A percentile compares a stretch with the other conserved stretches of the same genome.
Evolutionary conservation across 2,113 vertebrate species (phyloP).

Genomic region (Megalops atlanticus): DNA sequence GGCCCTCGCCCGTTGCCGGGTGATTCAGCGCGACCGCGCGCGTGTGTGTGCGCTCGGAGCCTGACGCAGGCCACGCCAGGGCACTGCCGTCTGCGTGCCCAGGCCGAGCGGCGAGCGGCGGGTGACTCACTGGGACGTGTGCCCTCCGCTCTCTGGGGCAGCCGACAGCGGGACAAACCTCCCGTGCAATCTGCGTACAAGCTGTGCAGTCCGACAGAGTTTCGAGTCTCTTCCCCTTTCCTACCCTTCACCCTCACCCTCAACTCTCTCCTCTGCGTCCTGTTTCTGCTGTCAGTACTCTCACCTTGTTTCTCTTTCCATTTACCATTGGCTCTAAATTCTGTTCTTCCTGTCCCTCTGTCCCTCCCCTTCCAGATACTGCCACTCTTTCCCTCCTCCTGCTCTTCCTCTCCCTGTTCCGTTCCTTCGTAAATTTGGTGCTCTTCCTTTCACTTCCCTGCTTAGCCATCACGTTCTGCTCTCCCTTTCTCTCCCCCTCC

Average conservation of each 20-base stretch:
- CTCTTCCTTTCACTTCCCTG: constrained; percentile 27
- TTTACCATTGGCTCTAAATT: background rate
- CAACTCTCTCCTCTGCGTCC: background rate
- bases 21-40: too few species aligned
- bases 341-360: constrained; percentile 10
- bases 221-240: too few species aligned
- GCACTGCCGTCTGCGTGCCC: too few species aligned
- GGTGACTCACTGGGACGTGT: too few species aligned
- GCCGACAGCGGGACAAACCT: background rate
- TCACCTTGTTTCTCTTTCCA: background rate
- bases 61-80: too few species aligned
- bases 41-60: too few species aligned
- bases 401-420: background rate
- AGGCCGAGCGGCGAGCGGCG: too few species aligned
- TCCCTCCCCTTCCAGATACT: constrained; percentile 37
- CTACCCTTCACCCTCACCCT: background rate
- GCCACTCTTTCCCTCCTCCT: background rate
- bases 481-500: background rate
- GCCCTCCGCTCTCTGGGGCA: too few species aligned
- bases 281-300: background rate
- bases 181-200: background rate
- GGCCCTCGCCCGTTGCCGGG: too few species aligned
- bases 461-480: constrained; percentile 19
- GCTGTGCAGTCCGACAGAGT: too few species aligned
- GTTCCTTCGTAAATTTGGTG: too few species aligned